Base-by-base conservation (phyloP, 2,113 vertebrate species). In the Centrocercus urophasianus region DNA sequence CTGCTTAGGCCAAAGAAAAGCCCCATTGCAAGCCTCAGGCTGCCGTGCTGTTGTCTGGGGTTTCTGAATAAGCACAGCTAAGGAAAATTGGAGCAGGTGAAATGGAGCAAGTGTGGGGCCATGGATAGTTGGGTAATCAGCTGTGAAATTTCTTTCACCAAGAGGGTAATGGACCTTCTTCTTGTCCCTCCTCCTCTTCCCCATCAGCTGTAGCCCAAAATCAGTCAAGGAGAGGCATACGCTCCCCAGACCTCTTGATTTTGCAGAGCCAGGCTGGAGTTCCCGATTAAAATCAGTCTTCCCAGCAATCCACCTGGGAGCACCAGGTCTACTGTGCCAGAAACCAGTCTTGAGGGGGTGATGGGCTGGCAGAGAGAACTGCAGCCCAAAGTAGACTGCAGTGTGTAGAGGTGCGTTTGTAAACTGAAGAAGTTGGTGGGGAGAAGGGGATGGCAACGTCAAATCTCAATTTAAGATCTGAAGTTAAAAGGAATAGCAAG, bases 31-130 rank as follows among this genome's bases (percentile, higher is more conserved):
- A 63, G 88, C 88, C 91, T 84, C 61, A 63, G 91, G 86, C 86
- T 93, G 61, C 45, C 42, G 30, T 7, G 25, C 36, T 21, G 73
- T 91, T 94, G 76, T 95, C 61, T 47, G 59, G 65, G 57, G 36
- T 88, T 95, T 93, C 88, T 95, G 86, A 95, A 95, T 73, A 86
- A 89, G 69, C 72, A 77, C 28, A 86, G 38, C 69, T 64, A 28
- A 0, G 3, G 85, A 87, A 92, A 92, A 89, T 15, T 85, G 89
- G 89, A 87, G 59, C 74, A 86, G 82, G 83, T 87, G 65, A 93
- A 93, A 91, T 63, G 63, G 83, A 86, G 76, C 80, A 90, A 95
- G 67, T 36, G 11, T 74, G 69, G 34, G 85, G 85, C 56, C 57
- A 60, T 54, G 65, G 69, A 47, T 40, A 77, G 56, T 40, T 88